Base-by-base conservation (phyloP, 2,113 vertebrate genomes). In the Hemibagrus wyckioides region DNA sequence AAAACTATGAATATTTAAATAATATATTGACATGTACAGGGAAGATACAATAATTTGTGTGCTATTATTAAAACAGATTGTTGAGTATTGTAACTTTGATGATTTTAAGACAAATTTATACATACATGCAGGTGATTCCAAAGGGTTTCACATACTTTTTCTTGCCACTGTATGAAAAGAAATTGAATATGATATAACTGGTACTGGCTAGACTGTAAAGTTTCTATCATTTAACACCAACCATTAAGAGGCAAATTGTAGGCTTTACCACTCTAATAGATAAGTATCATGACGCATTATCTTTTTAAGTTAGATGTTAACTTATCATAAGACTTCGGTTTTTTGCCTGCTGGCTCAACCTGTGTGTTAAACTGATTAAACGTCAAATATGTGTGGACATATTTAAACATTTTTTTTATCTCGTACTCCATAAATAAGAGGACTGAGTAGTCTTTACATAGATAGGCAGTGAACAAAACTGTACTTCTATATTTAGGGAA, bases 401-500 rank as follows among this genome's bases (percentile, higher is more conserved):
- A 67, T 67, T 67, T 33, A 30, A 67, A 67, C 63, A 67, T 67
- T 67, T 67, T 93, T 87, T 92, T 67, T n/a, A 86, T 94, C 92
- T 69, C 92, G 75, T 67, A 89, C 28, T 7, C 93, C 92, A 52
- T 94, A 93, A 84, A 67, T 67, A 67, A 67, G 63, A 67, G 63
- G 92, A 56, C 91, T 94, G 69, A 94, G 88, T 63, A 93, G 86
- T 79, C 91, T 88, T 10, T 19, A 94, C 54, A 6, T 82, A 92
- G 33, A 85, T 88, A 94, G 50, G 0, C 54, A 28, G 0, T 0
- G 80, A 92, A 91, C 48, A 85, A 0, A 50, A 93, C 83, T 1
- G n/a, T 87, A 57, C 79, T 89, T 28, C 80, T 30, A 0, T 85
- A 9, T 0, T 11, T 1, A 1, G 91, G 91, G 39, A 89, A 89